These are phyloP conservation scores for Caenorhabditis afra DNA, from an alignment of 2,888 invertebrate species.

Conservation along the genomic window DNA sequence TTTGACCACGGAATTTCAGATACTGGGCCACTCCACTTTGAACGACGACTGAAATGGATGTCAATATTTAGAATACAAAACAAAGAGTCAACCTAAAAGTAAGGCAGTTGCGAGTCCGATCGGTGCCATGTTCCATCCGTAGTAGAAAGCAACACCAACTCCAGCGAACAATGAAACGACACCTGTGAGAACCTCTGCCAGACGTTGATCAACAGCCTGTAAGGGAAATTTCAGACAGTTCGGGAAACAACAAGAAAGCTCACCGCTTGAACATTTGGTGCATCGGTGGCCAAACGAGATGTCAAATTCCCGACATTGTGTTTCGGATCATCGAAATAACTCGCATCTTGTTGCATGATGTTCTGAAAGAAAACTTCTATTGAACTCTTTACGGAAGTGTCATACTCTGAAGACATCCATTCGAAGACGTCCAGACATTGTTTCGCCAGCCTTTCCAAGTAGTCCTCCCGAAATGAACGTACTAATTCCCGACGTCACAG, in stretches of 20 bases:
- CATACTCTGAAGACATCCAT: constrained; percentile 77
- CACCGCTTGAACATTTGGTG: constrained; percentile 81
- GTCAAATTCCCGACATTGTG: constrained; percentile 81
- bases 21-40: constrained; percentile 71
- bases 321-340: constrained; percentile 82
- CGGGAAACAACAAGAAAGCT: no score
- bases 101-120: constrained; percentile 74
- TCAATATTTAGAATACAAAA: not conserved
- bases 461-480: constrained; percentile 70
- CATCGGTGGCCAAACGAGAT: constrained; percentile 81
- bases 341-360: constrained; percentile 81
- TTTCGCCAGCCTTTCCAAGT: constrained; percentile 71
- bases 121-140: constrained; percentile 77
- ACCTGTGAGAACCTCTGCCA: constrained; percentile 73
- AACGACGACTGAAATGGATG: constrained; percentile 37
- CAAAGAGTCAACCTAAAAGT: constrained; percentile 19
- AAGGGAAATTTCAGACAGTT: no score
- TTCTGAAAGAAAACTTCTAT: constrained; percentile 80
- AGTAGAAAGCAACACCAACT: constrained; percentile 74
- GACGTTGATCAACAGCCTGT: constrained; percentile 73
- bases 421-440: constrained; percentile 75
- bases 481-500: constrained; percentile 59
- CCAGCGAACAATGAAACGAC: constrained; percentile 71
- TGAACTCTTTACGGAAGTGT: no score
- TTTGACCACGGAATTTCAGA: constrained; percentile 71